phyloP scores from a whole-genome alignment of 2,797 vertebrate genomes.

The Manis pentadactyla region DNA sequence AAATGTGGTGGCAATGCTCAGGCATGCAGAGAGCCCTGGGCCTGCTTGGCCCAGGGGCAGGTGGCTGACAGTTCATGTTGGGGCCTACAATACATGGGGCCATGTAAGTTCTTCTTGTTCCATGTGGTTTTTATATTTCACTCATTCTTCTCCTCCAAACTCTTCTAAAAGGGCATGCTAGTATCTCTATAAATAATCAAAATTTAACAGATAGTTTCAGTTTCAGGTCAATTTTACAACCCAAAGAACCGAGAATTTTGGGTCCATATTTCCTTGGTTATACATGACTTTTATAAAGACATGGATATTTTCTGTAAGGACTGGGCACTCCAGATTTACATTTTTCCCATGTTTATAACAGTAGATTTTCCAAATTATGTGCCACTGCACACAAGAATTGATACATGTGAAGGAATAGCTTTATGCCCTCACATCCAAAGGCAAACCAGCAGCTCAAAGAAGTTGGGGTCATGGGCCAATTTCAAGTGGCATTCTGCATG shows the following conservation, averaged over 20 bases:
- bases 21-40: too few species aligned
- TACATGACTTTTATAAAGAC: not conserved
- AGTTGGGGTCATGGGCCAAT: not conserved
- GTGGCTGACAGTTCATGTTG: not conserved
- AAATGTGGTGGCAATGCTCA: not conserved
- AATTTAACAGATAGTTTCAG: not conserved
- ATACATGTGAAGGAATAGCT: not conserved
- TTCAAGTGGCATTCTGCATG: not conserved
- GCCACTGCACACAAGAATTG: not conserved
- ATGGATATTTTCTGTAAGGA: not conserved
- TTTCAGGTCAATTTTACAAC: not conserved
- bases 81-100: not conserved
- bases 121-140: not conserved
- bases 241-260: not conserved
- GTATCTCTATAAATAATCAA: not conserved
- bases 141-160: not conserved
- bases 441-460: not conserved
- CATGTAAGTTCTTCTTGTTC: not conserved
- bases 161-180: not conserved
- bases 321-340: not conserved
- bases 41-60: not conserved
- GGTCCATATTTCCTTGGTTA: not conserved
- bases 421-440: not conserved
- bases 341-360: not conserved
- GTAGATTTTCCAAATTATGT: not conserved